phyloP scores from a whole-genome alignment of 2,113 vertebrate species.

The Trematocara unimaculatum region DNA sequence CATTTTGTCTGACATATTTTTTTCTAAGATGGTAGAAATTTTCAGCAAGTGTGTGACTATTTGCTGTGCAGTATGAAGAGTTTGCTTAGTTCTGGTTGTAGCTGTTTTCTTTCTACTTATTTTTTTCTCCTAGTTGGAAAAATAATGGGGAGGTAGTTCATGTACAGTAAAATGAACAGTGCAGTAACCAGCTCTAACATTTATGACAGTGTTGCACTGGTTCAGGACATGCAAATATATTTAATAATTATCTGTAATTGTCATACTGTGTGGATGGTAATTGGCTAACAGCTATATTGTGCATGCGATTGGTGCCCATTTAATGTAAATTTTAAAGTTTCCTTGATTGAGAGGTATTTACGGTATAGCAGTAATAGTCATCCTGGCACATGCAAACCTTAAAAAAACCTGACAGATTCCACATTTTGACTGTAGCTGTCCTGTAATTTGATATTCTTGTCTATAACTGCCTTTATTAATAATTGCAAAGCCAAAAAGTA shows the following conservation, averaged over 20 bases:
- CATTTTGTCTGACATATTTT: not conserved
- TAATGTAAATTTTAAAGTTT: not conserved
- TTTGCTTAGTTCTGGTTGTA: not conserved
- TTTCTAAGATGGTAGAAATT: not conserved
- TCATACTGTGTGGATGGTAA: not conserved
- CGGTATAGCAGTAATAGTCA: not conserved
- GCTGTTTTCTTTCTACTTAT: not conserved
- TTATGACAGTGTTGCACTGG: not conserved
- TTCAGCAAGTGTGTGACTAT: not conserved
- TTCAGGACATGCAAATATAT: not conserved
- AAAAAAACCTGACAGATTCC: not conserved
- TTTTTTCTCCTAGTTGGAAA: not conserved
- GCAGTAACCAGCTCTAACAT: not conserved
- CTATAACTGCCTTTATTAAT: constrained; percentile 7
- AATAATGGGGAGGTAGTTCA: not conserved
- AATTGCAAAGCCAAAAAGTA: constrained; percentile 13
- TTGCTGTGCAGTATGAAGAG: not conserved
- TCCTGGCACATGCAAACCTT: not conserved
- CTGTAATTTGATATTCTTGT: not conserved
- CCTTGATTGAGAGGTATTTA: not conserved
- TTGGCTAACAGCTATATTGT: not conserved
- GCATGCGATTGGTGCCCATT: not conserved
- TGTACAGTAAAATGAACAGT: constrained; percentile 7
- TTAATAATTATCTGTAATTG: not conserved
- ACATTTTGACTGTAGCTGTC: not conserved